Percentiles rank a stretch among this genome's conserved stretches.
phyloP scores from a whole-genome alignment of 2,113 vertebrate species.

The Cettia cetti region DNA sequence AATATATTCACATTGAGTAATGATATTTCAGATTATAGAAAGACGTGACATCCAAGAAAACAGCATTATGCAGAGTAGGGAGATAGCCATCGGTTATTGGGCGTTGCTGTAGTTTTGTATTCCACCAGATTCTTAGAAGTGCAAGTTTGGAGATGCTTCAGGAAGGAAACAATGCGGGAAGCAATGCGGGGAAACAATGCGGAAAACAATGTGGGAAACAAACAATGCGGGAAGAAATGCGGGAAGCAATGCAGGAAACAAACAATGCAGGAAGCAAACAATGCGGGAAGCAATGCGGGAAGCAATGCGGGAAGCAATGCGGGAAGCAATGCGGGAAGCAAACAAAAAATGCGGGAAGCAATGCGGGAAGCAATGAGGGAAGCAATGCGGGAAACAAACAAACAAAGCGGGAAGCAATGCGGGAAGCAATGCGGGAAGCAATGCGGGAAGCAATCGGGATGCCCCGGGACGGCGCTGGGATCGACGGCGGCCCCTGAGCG shows the following conservation, averaged over 20 bases:
- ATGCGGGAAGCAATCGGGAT: neutral
- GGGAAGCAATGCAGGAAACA: too few species aligned
- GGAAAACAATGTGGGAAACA: too few species aligned
- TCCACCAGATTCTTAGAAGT: accelerated
- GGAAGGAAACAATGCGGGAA: neutral
- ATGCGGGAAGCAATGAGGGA: too few species aligned
- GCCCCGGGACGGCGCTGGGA: accelerated
- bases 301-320: neutral
- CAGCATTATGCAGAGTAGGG: neutral
- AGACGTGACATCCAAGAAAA: neutral
- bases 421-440: neutral
- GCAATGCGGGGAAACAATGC: too few species aligned
- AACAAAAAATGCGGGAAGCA: too few species aligned
- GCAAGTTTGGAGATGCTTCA: neutral
- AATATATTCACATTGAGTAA: neutral
- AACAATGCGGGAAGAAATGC: too few species aligned
- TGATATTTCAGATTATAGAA: neutral
- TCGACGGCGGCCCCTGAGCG: neutral
- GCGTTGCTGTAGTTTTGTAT: neutral
- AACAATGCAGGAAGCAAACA: too few species aligned
- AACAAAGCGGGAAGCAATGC: too few species aligned
- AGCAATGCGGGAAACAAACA: neutral
- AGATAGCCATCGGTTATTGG: neutral
- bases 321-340: too few species aligned
- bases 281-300: too few species aligned